phyloP scores from a whole-genome alignment of 2,888 invertebrate genomes.

The Julus scandinavius region DNA sequence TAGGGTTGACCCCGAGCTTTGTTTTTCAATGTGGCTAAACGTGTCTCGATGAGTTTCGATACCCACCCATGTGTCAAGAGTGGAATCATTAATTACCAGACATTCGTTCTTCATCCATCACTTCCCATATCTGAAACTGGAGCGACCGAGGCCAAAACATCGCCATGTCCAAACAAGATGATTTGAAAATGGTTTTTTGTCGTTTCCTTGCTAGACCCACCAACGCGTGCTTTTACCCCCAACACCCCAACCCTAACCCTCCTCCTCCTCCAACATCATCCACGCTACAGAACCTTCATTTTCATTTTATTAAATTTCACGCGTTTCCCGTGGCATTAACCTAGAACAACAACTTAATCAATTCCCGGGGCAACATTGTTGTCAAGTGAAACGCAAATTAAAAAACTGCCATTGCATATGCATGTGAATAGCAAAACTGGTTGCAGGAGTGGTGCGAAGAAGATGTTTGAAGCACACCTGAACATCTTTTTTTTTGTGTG shows the following conservation, averaged over 20 bases:
- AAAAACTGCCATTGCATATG: constrained; percentile 36
- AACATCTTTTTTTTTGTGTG: not conserved
- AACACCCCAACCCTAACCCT: not conserved
- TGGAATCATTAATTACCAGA: not conserved
- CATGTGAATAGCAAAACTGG: constrained; percentile 16
- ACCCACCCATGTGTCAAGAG: not conserved
- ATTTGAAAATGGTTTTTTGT: not conserved
- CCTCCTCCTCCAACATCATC: constrained; percentile 1
- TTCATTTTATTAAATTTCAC: constrained; percentile 37
- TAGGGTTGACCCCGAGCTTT: not conserved
- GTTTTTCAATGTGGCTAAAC: not conserved
- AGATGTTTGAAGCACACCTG: not conserved
- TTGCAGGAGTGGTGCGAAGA: not conserved
- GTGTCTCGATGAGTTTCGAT: not conserved
- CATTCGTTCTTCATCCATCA: not conserved
- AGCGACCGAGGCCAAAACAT: not conserved
- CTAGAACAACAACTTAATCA: constrained; percentile 45
- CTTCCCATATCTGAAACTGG: constrained; percentile 7
- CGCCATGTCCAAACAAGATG: not conserved
- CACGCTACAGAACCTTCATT: not conserved
- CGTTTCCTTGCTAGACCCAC: not conserved
- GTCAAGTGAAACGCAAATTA: constrained; percentile 29
- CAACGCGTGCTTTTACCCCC: not conserved
- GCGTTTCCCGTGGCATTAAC: constrained; percentile 45
- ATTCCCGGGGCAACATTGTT: constrained; percentile 11